These are phyloP conservation scores for Nymphalis polychloros DNA, from an alignment of 2,888 invertebrate species.

Conservation along the genomic window DNA sequence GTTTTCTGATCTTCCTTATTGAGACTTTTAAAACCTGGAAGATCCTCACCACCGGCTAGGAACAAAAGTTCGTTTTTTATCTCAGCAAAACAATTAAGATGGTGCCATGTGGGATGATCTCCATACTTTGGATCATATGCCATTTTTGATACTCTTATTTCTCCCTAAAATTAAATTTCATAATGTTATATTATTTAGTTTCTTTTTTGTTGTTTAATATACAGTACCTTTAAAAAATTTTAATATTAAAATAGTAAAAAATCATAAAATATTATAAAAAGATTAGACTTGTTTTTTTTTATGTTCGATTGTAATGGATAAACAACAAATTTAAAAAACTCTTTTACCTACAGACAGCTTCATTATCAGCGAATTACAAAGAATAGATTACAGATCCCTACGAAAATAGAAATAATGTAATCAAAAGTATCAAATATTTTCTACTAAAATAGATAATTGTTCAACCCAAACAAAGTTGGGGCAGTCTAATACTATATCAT, in stretches of 20 bases:
- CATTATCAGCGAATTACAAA: too few relatives aligned
- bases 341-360: background rate
- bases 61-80: conserved; percentile 86
- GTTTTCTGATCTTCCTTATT: conserved; percentile 86
- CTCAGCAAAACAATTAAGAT: conserved; percentile 93
- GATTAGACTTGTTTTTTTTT: too few relatives aligned
- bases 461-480: too few relatives aligned
- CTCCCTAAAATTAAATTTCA: conserved; percentile 73
- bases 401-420: too few relatives aligned
- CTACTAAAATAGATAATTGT: too few relatives aligned
- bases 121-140: conserved; percentile 92
- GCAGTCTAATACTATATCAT: background rate
- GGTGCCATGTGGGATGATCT: conserved; percentile 94
- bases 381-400: too few relatives aligned
- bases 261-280: too few relatives aligned
- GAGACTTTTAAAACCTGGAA: conserved; percentile 89
- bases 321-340: background rate
- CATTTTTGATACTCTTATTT: conserved; percentile 90
- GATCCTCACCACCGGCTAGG: conserved; percentile 85
- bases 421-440: too few relatives aligned
- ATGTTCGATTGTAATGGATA: too few relatives aligned
- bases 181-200: background rate
- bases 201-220: too few relatives aligned
- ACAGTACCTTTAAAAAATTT: too few relatives aligned
- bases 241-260: too few relatives aligned